A percentile compares a stretch with the other conserved stretches of the same genome.
These are phyloP conservation scores for Melinaea marsaeus DNA, from an alignment of 2,888 invertebrate genomes.

Conservation along the genomic window DNA sequence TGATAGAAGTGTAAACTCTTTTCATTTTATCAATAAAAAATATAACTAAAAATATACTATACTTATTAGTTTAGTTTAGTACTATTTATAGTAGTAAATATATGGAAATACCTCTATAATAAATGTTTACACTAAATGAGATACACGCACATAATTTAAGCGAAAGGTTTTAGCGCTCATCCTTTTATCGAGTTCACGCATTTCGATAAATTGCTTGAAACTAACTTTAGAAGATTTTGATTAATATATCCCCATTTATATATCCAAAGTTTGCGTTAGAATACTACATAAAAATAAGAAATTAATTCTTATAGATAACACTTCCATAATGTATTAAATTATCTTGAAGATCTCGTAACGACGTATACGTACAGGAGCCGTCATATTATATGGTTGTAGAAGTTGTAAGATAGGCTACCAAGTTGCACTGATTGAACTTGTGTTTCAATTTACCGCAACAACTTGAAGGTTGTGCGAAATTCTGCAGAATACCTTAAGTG, in stretches of 20 bases:
- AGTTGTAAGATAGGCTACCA: constrained; percentile 12
- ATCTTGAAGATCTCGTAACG: constrained; percentile 31
- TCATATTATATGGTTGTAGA: not conserved
- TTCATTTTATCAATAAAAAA: too few relatives aligned
- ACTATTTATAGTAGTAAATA: not conserved
- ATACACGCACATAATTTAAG: constrained; percentile 57
- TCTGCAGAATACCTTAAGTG: constrained; percentile 58
- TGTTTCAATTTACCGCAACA: constrained; percentile 43
- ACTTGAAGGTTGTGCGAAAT: constrained; percentile 37
- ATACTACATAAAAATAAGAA: too few relatives aligned
- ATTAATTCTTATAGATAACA: too few relatives aligned
- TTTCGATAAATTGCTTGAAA: constrained; percentile 64
- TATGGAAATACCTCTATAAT: constrained; percentile 16
- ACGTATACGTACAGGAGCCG: not conserved
- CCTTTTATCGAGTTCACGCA: constrained; percentile 62
- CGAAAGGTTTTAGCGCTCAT: constrained; percentile 58
- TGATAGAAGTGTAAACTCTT: not conserved
- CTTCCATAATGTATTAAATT: constrained; percentile 13
- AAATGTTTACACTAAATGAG: constrained; percentile 46
- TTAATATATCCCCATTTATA: constrained; percentile 42
- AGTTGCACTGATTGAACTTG: constrained; percentile 37
- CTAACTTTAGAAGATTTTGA: constrained; percentile 53
- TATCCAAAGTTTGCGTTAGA: too few relatives aligned
- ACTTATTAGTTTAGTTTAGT: too few relatives aligned
- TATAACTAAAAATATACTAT: too few relatives aligned